Conservation (phyloP, 2,797 vertebrate genomes). For the Odontamblyopus rebecca region DNA sequence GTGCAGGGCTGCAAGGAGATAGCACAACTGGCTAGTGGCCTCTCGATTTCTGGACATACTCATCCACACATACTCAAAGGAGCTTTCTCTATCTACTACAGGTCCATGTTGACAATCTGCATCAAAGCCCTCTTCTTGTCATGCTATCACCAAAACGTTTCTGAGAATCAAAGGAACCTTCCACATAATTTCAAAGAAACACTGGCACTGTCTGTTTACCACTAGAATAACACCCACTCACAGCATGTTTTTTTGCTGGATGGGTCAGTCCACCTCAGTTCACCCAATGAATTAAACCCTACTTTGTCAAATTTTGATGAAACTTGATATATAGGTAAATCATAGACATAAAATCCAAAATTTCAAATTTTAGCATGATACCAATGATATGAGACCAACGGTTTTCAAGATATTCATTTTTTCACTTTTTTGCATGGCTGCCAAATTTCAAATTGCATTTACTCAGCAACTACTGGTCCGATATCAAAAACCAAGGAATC, state of each 20-base stretch:
- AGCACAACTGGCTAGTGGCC: constrained; percentile 15
- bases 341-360: too few species aligned
- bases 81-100: constrained; percentile 57
- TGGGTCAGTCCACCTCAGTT: too few species aligned
- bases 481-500: too few species aligned
- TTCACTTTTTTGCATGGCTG: too few species aligned
- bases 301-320: too few species aligned
- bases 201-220: constrained; percentile 40
- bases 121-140: constrained; percentile 67
- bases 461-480: too few species aligned
- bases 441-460: too few species aligned
- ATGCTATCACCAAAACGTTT: constrained; percentile 65
- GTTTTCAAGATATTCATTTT: too few species aligned
- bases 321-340: too few species aligned
- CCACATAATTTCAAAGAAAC: constrained; percentile 46
- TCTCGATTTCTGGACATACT: constrained; percentile 30
- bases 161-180: constrained; percentile 65
- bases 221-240: constrained; percentile 41
- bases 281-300: too few species aligned
- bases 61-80: constrained; percentile 26
- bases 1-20: constrained; percentile 39
- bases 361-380: too few species aligned
- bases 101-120: constrained; percentile 65
- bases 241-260: constrained; percentile 10
- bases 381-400: too few species aligned